Evolutionary conservation across 2,113 vertebrate species (phyloP).

Genomic region (Heterochromis multidens): DNA sequence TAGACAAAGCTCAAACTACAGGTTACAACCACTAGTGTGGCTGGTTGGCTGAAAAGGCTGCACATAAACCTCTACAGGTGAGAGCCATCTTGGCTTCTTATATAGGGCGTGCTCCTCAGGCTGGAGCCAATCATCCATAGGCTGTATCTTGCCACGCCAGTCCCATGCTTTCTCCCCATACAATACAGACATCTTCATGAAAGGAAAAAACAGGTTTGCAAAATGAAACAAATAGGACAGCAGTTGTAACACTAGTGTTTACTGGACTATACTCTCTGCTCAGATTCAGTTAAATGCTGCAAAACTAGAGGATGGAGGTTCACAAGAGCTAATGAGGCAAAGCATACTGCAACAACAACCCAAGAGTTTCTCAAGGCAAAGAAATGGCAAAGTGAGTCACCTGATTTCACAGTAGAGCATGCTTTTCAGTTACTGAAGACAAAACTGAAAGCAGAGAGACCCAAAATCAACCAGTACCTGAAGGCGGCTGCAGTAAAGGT

Average conservation of each 20-base stretch:
- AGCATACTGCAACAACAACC: not conserved
- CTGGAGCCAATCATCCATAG: not conserved
- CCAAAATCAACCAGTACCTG: not conserved
- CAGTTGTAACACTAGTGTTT: not conserved
- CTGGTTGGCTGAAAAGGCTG: not conserved
- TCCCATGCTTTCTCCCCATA: accelerated
- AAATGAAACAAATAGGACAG: not conserved
- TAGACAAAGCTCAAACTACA: not conserved
- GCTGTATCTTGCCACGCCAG: not conserved
- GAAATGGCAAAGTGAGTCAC: not conserved
- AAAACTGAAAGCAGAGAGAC: not conserved
- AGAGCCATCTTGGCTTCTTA: not conserved
- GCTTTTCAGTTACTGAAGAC: not conserved
- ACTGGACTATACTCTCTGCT: not conserved
- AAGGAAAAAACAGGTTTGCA: not conserved
- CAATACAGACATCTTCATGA: not conserved
- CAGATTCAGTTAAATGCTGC: not conserved
- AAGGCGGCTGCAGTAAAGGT: not conserved
- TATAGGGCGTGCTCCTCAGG: too few species aligned
- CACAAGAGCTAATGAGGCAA: not conserved
- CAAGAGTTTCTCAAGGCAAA: not conserved
- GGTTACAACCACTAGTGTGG: not conserved
- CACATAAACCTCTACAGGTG: not conserved
- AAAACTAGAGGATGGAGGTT: not conserved
- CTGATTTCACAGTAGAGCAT: not conserved